A percentile compares a stretch with the other conserved stretches of the same genome.
phyloP scores from a whole-genome alignment of 2,113 vertebrate genomes.

The Canis aureus region DNA sequence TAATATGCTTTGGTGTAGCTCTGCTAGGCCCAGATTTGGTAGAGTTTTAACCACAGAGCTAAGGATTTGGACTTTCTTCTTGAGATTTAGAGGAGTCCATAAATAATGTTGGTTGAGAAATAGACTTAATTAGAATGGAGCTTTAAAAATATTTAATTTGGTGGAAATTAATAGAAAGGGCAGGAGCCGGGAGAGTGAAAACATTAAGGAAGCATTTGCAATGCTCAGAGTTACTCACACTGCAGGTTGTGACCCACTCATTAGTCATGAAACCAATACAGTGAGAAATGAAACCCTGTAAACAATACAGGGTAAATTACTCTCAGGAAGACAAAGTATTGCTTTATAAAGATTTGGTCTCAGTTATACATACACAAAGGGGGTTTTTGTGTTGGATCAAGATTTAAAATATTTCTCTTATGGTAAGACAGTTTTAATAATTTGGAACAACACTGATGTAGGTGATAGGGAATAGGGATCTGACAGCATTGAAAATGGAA shows the following conservation, averaged over 20 bases:
- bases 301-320: not conserved
- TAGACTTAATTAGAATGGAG: not conserved
- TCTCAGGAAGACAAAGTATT: conserved; percentile 45
- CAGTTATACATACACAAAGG: not conserved
- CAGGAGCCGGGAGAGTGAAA: not conserved
- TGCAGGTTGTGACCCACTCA: not conserved
- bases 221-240: not conserved
- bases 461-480: not conserved
- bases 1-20: not conserved
- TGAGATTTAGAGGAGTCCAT: conserved; percentile 8
- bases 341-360: conserved; percentile 41
- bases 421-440: conserved; percentile 5
- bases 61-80: conserved; percentile 41
- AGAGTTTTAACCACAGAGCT: not conserved
- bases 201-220: not conserved
- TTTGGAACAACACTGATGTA: not conserved
- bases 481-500: not conserved
- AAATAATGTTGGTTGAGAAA: conserved; percentile 1
- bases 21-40: not conserved
- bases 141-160: conserved; percentile 40
- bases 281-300: not conserved
- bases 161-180: not conserved
- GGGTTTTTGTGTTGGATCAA: not conserved
- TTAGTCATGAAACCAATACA: not conserved
- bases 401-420: conserved; percentile 57